Percentiles rank a stretch among this genome's conserved stretches.
Conservation (phyloP, 2,113 vertebrate species). For the Percopsis transmontana region DNA sequence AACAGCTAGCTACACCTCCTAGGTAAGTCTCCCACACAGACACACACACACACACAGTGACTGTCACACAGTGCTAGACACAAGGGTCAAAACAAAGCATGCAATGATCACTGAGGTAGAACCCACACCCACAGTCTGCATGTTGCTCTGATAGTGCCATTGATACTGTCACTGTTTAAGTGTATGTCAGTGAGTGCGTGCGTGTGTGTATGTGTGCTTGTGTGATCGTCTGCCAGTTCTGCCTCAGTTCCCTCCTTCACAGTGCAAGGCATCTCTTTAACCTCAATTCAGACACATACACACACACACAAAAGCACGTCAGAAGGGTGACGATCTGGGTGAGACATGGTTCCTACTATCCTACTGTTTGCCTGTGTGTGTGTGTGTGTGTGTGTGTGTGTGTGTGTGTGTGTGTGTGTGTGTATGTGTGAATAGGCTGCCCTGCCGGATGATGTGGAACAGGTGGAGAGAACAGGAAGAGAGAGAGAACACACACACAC, state of each 20-base stretch:
- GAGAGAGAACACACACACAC: too few species aligned
- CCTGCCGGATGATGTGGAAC: too few species aligned
- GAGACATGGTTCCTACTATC: conserved; percentile 47
- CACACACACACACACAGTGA: conserved; percentile 8
- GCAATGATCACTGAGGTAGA: conserved; percentile 63
- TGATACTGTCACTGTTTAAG: conserved; percentile 37
- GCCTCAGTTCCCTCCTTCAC: conserved; percentile 63
- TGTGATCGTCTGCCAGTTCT: conserved; percentile 65
- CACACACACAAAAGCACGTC: conserved; percentile 53
- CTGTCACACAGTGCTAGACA: conserved; percentile 45
- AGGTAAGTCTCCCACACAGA: conserved; percentile 2
- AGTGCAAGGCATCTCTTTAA: conserved; percentile 67
- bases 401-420: not conserved
- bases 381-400: not conserved
- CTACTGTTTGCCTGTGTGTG: not conserved
- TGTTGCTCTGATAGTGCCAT: conserved; percentile 61
- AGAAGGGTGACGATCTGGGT: conserved; percentile 63
- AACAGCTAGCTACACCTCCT: too few species aligned
- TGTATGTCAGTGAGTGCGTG: conserved; percentile 35
- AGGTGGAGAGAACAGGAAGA: too few species aligned
- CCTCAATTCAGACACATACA: conserved; percentile 49
- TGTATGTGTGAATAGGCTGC: not conserved
- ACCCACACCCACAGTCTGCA: conserved; percentile 54
- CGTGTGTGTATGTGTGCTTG: conserved; percentile 40
- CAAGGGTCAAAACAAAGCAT: conserved; percentile 60